Evolutionary conservation across 1,140 invertebrate species (phyloP).

Genomic region (Cheumatopsyche charites): DNA sequence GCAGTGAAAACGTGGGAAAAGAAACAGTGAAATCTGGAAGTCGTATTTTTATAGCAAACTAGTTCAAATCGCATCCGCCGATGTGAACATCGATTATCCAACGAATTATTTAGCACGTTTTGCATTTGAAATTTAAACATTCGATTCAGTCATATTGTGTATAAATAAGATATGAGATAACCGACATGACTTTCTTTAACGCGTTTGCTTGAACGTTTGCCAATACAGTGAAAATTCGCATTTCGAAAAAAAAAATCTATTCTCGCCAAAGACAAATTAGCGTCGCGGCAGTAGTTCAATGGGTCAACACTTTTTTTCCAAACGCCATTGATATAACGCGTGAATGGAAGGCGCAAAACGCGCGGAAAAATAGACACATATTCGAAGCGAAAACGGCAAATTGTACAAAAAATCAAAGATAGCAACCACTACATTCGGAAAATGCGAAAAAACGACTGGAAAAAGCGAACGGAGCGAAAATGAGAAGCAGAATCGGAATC

Average conservation of each 20-base stretch:
- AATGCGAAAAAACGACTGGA: neutral
- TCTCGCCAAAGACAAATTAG: conserved; percentile 15
- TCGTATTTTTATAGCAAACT: no score
- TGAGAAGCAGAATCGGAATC: conserved; percentile 17
- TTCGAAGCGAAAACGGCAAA: neutral
- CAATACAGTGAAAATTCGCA: neutral
- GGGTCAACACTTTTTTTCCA: conserved; percentile 11
- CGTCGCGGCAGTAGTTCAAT: conserved; percentile 9
- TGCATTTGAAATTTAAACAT: no score
- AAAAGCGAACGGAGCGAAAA: neutral
- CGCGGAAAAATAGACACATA: no score
- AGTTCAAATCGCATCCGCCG: no score
- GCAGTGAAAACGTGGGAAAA: no score
- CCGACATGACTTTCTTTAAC: conserved; percentile 4
- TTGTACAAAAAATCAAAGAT: neutral
- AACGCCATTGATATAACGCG: conserved; percentile 4
- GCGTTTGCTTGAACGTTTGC: neutral
- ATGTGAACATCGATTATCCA: no score
- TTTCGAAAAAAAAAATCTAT: conserved; percentile 11
- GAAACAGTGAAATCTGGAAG: no score
- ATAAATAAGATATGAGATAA: neutral
- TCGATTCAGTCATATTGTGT: no score
- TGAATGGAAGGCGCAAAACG: no score
- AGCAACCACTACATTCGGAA: neutral
- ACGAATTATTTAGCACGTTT: no score